Evolutionary conservation across 92 coral and sea anemone species (phyloP).

Genomic region (Metridium senile): DNA sequence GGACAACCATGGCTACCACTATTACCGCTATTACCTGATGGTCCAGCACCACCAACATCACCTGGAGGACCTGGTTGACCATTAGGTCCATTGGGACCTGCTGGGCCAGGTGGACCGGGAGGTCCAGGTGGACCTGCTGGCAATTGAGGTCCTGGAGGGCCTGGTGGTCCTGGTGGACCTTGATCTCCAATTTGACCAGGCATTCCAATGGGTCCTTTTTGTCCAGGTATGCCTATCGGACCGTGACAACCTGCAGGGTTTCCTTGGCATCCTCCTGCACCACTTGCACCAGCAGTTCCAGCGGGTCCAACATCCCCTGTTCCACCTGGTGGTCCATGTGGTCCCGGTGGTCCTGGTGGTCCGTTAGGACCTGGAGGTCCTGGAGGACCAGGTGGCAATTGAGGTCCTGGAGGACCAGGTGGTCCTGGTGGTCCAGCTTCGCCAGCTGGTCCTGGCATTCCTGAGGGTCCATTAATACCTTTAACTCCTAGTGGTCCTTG

Average conservation of each 20-base stretch:
- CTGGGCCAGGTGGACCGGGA: slow-evolving; percentile 61
- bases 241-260: slow-evolving; percentile 42
- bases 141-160: slow-evolving; percentile 85
- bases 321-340: slow-evolving; percentile 12
- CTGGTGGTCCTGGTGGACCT: slow-evolving; percentile 73
- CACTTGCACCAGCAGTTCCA: background rate
- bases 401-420: slow-evolving; percentile 83
- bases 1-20: no score
- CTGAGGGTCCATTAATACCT: slow-evolving; percentile 75
- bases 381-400: slow-evolving; percentile 63
- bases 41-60: slow-evolving; percentile 51
- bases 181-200: slow-evolving; percentile 62
- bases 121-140: slow-evolving; percentile 89
- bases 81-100: slow-evolving; percentile 69
- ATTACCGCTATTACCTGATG: slow-evolving; percentile 32
- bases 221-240: slow-evolving; percentile 69
- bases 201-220: slow-evolving; percentile 38
- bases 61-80: slow-evolving; percentile 56
- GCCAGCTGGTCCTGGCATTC: slow-evolving; percentile 73
- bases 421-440: slow-evolving; percentile 63
- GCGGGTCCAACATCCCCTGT: slow-evolving; percentile 32
- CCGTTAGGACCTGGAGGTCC: slow-evolving; percentile 72
- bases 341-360: slow-evolving; percentile 34
- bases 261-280: slow-evolving; percentile 20
- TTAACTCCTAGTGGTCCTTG: slow-evolving; percentile 81